These are phyloP conservation scores for Acanthochromis polyacanthus DNA, from an alignment of 2,113 vertebrate species.

Conservation along the genomic window DNA sequence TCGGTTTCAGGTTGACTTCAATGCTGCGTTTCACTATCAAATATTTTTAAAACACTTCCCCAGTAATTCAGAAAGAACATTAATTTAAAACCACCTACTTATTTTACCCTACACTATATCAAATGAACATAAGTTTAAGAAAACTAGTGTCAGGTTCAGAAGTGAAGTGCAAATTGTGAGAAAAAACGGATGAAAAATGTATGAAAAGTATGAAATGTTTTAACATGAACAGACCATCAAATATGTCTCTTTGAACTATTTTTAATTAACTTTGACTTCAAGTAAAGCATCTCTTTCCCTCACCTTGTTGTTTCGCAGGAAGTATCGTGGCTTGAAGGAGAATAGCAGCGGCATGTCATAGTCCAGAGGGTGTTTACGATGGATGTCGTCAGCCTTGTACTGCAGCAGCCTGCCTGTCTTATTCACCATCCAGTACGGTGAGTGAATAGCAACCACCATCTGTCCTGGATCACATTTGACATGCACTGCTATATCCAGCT, in stretches of 20 bases:
- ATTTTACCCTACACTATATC: neutral
- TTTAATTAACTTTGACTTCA: neutral
- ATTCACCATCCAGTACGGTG: conserved; percentile 98
- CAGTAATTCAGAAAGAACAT: neutral
- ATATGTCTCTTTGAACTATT: conserved; percentile 1
- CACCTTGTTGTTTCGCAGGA: conserved; percentile 97
- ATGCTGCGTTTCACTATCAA: neutral
- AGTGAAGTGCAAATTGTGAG: too few relatives aligned
- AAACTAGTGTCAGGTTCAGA: too few relatives aligned
- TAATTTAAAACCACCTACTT: neutral
- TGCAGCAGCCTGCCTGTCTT: conserved; percentile 94
- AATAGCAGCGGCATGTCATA: conserved; percentile 95
- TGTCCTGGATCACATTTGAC: conserved; percentile 91
- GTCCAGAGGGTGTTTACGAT: conserved; percentile 94
- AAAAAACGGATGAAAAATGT: neutral
- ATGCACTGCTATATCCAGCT: conserved; percentile 94
- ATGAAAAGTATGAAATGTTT: too few relatives aligned
- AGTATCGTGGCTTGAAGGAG: conserved; percentile 95
- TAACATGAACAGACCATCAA: too few relatives aligned
- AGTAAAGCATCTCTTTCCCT: neutral
- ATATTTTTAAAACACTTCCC: neutral
- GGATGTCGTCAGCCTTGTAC: conserved; percentile 97
- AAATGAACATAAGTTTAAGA: too few relatives aligned
- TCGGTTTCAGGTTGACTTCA: neutral
- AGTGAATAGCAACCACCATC: conserved; percentile 89